Evolutionary conservation across 2,113 vertebrate genomes (phyloP), one percentile per base, ranked within the genome.

Genomic region (Elachura formosa): DNA sequence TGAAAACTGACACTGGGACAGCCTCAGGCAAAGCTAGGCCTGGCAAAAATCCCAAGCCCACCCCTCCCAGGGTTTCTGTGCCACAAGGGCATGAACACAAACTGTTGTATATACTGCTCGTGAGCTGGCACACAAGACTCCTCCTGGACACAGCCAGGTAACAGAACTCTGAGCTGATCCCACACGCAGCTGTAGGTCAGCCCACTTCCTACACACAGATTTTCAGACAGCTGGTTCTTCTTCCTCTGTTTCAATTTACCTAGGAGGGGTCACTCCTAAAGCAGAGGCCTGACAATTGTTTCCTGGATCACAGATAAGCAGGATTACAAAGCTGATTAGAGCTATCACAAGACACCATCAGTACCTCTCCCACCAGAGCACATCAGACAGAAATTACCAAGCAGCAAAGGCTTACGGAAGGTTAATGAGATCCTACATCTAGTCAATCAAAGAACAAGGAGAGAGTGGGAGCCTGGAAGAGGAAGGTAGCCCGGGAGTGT

Each of bases 261-360:
- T 54, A 61, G 71, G 41, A 88, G 59, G 45, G 58, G 26, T 72
- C 58, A 43, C 38, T 72, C 62, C 87, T 68, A 56, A 68, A 62
- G 82, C 45, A 79, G 82, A 79, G 49, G 54, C 31, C 15, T 75
- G 54, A 90, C 62, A 79, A 33, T 69, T 73, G 83, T n/a, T 87
- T 46, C 67, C 68, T 48, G 72, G 71, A 92, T 93, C 55, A 76
- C 62, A 92, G 87, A 90, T 45, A 89, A 87, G 41, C 29, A 84
- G 33, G 71, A 68, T 68, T 54, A 82, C 26, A 82, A 49, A 91
- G 43, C 48, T 73, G 55, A 67, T 87, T 58, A 79, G 11, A 63
- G 54, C 58, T 89, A 95, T 87, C 91, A 87, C 74, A 84, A 73
- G 78, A 91, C 74, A 89, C n/a, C 34, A 91, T 69, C 89, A 92